Conservation (phyloP, 1,140 invertebrate species). For the Mylabris phalerata region DNA sequence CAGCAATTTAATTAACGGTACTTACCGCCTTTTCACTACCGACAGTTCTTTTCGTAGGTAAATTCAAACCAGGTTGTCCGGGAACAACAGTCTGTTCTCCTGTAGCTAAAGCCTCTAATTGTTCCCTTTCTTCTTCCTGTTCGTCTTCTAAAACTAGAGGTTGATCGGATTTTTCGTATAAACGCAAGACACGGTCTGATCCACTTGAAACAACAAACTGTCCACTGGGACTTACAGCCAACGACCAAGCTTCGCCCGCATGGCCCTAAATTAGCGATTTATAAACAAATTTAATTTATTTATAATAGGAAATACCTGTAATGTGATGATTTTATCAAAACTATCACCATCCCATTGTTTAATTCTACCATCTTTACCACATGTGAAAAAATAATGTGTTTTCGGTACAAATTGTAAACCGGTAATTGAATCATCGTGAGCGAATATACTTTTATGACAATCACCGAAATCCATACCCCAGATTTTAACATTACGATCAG, state of each 20-base stretch:
- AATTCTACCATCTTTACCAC: constrained; percentile 86
- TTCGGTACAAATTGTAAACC: constrained; percentile 80
- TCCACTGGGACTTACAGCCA: constrained; percentile 77
- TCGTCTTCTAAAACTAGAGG: constrained; percentile 88
- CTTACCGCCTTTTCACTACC: constrained; percentile 74
- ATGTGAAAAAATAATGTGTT: constrained; percentile 91
- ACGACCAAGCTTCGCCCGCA: constrained; percentile 65
- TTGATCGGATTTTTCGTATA: constrained; percentile 85
- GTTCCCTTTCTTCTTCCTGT: constrained; percentile 75
- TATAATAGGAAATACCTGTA: constrained; percentile 57
- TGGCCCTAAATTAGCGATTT: constrained; percentile 54
- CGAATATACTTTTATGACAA: constrained; percentile 81
- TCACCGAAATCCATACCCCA: constrained; percentile 99
- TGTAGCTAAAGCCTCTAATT: constrained; percentile 64
- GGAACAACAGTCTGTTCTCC: constrained; percentile 61
- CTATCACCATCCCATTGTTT: constrained; percentile 97
- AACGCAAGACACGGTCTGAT: constrained; percentile 78
- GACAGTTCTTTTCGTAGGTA: constrained; percentile 84
- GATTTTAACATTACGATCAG: constrained; percentile 93
- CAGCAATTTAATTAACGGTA: background rate
- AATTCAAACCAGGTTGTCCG: constrained; percentile 62
- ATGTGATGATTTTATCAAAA: constrained; percentile 82
- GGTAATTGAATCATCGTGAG: constrained; percentile 92
- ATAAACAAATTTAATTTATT: too few relatives aligned
- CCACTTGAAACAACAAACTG: constrained; percentile 75